A percentile compares a stretch with the other conserved stretches of the same genome.
Conservation (phyloP, 2,797 vertebrate genomes). For the Mionectes olivaceus region DNA sequence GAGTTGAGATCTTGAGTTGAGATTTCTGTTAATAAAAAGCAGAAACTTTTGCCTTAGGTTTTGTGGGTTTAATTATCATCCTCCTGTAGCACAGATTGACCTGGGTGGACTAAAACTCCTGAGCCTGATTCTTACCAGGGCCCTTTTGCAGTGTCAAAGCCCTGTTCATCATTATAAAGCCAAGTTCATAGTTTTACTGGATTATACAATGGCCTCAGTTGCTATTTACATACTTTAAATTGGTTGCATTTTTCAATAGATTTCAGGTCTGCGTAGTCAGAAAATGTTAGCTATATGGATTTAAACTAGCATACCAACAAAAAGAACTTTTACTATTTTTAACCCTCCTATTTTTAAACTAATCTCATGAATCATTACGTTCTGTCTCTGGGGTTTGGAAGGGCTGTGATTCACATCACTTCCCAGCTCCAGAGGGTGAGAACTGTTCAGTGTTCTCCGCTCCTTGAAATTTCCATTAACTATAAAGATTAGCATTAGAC, state of each 20-base stretch:
- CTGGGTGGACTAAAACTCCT: not conserved
- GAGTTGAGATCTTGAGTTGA: not conserved
- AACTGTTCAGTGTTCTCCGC: not conserved
- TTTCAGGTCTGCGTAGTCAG: not conserved
- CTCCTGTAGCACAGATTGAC: not conserved
- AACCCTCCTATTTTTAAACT: constrained; percentile 31
- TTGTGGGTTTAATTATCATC: not conserved
- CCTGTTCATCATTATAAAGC: not conserved
- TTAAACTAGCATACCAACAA: not conserved
- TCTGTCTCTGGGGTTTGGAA: constrained; percentile 41
- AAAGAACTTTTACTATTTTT: constrained; percentile 43
- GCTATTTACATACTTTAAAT: not conserved
- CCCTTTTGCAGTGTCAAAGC: not conserved
- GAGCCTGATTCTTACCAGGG: not conserved
- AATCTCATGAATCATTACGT: not conserved
- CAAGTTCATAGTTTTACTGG: not conserved
- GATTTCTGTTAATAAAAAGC: not conserved
- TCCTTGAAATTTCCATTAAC: not conserved
- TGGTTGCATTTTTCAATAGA: not conserved
- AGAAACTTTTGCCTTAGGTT: not conserved
- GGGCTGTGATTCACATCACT: not conserved
- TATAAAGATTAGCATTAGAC: not conserved
- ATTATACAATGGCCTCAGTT: not conserved
- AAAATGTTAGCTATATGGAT: not conserved
- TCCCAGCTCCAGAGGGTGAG: not conserved